A percentile compares a stretch with the other conserved stretches of the same genome.
Conservation (phyloP, 2,797 vertebrate genomes). For the Melanotaenia parkinsoni region DNA sequence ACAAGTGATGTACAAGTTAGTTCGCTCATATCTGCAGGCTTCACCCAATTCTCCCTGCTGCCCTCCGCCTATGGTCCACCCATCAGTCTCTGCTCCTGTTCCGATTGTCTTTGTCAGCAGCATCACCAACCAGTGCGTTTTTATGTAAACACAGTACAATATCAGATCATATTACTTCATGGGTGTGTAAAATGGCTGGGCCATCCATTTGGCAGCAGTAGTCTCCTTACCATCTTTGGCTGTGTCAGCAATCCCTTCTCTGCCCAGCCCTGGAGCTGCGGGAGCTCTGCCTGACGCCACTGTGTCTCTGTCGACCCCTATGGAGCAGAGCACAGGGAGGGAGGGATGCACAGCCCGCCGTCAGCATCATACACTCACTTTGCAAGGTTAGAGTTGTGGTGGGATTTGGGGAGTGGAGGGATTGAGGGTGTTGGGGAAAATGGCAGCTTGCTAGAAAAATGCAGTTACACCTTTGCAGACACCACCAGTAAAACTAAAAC, state of each 20-base stretch:
- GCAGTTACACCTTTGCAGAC: slow-evolving; percentile 51
- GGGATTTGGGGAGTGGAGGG: slow-evolving; percentile 47
- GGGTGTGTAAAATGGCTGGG: slow-evolving; percentile 74
- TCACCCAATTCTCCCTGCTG: slow-evolving; percentile 15
- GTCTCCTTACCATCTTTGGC: slow-evolving; percentile 91
- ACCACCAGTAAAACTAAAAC: slow-evolving; percentile 74
- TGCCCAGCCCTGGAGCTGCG: slow-evolving; percentile 90
- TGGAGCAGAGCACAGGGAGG: slow-evolving; percentile 81
- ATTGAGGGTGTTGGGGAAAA: slow-evolving; percentile 19
- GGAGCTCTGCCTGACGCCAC: slow-evolving; percentile 90
- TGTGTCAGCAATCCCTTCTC: slow-evolving; percentile 90
- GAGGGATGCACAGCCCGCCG: slow-evolving; percentile 71
- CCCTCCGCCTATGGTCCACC: slow-evolving; percentile 19
- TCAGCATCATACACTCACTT: slow-evolving; percentile 83
- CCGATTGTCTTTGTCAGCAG: slow-evolving; percentile 69
- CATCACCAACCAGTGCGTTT: slow-evolving; percentile 58
- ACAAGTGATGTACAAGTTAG: slow-evolving; percentile 17
- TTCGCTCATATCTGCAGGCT: slow-evolving; percentile 15
- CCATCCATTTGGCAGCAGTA: slow-evolving; percentile 74
- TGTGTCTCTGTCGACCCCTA: slow-evolving; percentile 91
- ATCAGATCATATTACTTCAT: slow-evolving; percentile 75
- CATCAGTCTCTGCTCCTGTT: slow-evolving; percentile 47
- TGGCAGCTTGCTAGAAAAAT: slow-evolving; percentile 42
- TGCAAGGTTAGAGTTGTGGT: slow-evolving; percentile 62
- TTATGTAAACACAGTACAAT: slow-evolving; percentile 69